Conservation (phyloP, 64 coral and sea anemone species). For the Acropora tenuis region DNA sequence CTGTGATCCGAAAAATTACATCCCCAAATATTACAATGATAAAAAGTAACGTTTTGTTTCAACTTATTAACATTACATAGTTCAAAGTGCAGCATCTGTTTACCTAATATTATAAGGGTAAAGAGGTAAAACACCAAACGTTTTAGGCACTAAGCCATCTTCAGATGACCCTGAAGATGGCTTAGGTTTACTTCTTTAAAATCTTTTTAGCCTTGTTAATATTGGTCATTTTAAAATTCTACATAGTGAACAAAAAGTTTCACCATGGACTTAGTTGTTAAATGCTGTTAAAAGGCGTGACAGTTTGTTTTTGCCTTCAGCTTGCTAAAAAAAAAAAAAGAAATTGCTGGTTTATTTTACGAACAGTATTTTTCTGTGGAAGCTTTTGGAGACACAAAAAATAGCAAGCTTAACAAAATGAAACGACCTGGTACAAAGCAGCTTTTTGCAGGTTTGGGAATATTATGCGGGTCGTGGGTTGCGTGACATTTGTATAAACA, state of each 20-base stretch:
- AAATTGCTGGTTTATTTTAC: not conserved
- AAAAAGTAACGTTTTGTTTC: conserved; percentile 34
- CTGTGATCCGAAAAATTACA: not conserved
- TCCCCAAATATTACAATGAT: conserved; percentile 20
- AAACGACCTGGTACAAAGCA: conserved; percentile 2
- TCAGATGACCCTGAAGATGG: conserved; percentile 27
- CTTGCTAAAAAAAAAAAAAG: not conserved
- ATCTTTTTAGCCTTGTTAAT: conserved; percentile 18
- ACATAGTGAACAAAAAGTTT: not conserved
- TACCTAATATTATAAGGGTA: conserved; percentile 2
- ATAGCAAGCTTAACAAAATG: not conserved
- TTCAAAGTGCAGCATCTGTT: conserved; percentile 1
- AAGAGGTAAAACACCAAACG: not conserved
- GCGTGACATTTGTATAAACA: conserved; percentile 11
- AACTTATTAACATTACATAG: conserved; percentile 6
- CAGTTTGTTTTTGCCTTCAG: not conserved
- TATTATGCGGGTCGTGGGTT: not conserved
- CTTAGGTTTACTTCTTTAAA: conserved; percentile 24
- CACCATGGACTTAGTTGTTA: no score
- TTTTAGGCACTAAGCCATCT: conserved; percentile 3
- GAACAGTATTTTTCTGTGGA: not conserved
- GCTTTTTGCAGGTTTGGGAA: not conserved
- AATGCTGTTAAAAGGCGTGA: no score
- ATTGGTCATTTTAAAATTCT: conserved; percentile 30
- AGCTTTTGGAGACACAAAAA: not conserved